Percentiles rank a stretch among this genome's conserved stretches.
phyloP scores from a whole-genome alignment of 2,113 vertebrate species.

The Chlamydotis undulata region DNA sequence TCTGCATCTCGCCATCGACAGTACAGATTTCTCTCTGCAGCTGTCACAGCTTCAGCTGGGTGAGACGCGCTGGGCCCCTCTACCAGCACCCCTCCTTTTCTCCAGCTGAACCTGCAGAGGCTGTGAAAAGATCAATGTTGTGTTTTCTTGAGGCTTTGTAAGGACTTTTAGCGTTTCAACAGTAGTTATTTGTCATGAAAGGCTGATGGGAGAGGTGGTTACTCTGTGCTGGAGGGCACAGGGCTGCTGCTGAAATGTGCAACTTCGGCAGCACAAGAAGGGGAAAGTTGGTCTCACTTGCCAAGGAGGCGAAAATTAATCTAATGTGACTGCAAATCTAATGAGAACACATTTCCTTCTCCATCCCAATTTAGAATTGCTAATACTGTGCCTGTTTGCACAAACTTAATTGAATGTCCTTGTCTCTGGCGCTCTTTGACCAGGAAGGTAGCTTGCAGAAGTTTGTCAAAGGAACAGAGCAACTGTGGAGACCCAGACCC shows the following conservation, averaged over 20 bases:
- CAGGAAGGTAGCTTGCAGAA: neutral
- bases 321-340: neutral
- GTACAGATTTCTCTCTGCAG: neutral
- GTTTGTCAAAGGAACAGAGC: neutral
- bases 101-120: neutral
- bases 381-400: neutral
- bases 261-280: neutral
- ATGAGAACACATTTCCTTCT: neutral
- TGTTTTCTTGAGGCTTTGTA: neutral
- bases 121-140: neutral
- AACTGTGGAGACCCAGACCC: neutral
- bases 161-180: neutral
- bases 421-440: neutral
- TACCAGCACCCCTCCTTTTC: neutral
- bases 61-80: accelerated
- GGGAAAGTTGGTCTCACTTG: neutral
- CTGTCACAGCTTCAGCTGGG: neutral
- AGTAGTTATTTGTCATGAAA: neutral
- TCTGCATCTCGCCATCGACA: neutral
- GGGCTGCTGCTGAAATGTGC: neutral
- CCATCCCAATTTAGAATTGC: neutral
- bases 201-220: neutral
- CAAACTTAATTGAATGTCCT: neutral
- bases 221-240: neutral
- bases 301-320: constrained; percentile 9